Evolutionary conservation across 2,888 invertebrate species (phyloP), one percentile per base, ranked within the genome.

Genomic region (Microplitis manilae): DNA sequence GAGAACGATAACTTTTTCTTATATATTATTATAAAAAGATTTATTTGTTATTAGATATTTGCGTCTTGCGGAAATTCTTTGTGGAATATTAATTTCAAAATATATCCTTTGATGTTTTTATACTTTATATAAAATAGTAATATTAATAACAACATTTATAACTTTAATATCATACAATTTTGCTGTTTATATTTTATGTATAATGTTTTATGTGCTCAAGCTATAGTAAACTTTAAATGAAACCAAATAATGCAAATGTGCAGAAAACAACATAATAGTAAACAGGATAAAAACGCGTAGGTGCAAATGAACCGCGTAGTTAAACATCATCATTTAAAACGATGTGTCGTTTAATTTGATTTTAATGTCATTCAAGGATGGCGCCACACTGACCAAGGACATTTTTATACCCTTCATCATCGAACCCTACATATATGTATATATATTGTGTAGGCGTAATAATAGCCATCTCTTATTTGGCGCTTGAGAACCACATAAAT

Each of bases 321-420:
- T 50, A 13, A 65, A 65, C 65, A 30, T 13, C 38, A 65, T 13
- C 38, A 61, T 68, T 75, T 61, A 75, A 75, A 68, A 17, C 38
- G 39, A 30, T 15, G 68, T 68, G 41, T 68, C 74, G 39, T 68
- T 75, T 75, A 75, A 75, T 75, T 61, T 68, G 39, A 67, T 60
- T 68, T 75, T 68, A 60, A 61, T 68, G 61, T 75, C 68, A 59
- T 87, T 87, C 88, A 88, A 88, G 88, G 87, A 79, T 84, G 81
- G 20, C 84, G 85, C 83, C 85, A 83, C 85, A 83, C 75, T 82
- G 79, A 68, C 71, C 73, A 68, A 65, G 73, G 73, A 73, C 73
- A 73, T 50, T 76, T 39, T 60, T 39, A 30, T 30, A 64, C 50
- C 68, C 73, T 73, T 65, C 70, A 40, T 74, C 69, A 70, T 38